Conservation (phyloP, 30 jellyfish, hydroid and myxozoan genomes). For the Turritopsis dohrnii region DNA sequence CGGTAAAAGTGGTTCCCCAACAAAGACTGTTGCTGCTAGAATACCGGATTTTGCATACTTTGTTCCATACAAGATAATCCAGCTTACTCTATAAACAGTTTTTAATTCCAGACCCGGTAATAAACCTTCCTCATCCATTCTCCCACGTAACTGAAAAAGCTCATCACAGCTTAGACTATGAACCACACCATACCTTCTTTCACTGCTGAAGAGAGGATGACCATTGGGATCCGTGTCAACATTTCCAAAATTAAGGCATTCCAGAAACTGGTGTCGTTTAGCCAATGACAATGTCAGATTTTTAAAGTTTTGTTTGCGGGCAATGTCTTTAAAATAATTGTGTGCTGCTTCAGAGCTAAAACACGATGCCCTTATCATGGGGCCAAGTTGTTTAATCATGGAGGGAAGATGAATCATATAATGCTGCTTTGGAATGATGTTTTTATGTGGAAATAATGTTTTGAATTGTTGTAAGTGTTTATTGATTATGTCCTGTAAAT, state of each 20-base stretch:
- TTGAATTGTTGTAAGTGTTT: conserved; percentile 25
- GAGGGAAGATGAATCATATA: conserved; percentile 33
- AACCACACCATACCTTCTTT: conserved; percentile 27
- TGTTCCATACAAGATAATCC: conserved; percentile 35
- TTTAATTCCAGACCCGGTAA: conserved; percentile 28
- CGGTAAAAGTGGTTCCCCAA: conserved; percentile 23
- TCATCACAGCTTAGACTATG: not conserved
- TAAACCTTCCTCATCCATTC: not conserved
- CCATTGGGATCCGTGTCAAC: not conserved
- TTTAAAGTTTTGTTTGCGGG: conserved; percentile 37
- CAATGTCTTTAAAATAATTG: conserved; percentile 23
- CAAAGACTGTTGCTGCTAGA: conserved; percentile 19
- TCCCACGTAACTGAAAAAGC: not conserved
- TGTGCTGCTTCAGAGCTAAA: conserved; percentile 37
- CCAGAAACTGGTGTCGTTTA: conserved; percentile 26
- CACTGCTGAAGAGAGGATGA: conserved; percentile 35
- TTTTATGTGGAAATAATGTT: conserved; percentile 24
- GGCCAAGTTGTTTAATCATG: conserved; percentile 23
- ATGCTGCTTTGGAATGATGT: conserved; percentile 39
- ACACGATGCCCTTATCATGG: conserved; percentile 42
- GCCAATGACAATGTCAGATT: conserved; percentile 29
- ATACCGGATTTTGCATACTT: conserved; percentile 15
- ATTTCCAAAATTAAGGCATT: conserved; percentile 30
- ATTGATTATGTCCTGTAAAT: not conserved
- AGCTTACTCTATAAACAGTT: conserved; percentile 21